Evolutionary conservation across 2,888 invertebrate species (phyloP).

Genomic region (Drosophila demipolita): DNA sequence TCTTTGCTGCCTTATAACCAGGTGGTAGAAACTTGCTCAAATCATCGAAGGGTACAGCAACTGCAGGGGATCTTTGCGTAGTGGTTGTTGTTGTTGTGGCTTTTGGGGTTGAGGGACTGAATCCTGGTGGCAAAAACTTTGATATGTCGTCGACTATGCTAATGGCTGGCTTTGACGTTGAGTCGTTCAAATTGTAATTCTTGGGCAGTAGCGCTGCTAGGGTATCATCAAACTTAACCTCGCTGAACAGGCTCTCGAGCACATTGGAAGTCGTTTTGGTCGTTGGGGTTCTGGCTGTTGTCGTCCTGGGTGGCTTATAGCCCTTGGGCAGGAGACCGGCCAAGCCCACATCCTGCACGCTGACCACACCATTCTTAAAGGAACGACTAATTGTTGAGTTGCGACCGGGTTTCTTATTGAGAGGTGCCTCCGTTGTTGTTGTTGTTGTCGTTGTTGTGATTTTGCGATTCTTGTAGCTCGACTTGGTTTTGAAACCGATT

Average conservation of each 20-base stretch:
- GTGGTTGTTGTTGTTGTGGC: conserved; percentile 61
- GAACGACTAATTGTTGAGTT: conserved; percentile 85
- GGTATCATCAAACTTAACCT: conserved; percentile 83
- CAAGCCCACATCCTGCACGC: conserved; percentile 86
- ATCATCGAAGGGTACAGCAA: conserved; percentile 86
- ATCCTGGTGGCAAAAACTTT: conserved; percentile 88
- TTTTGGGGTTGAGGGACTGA: conserved; percentile 55
- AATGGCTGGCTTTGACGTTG: conserved; percentile 82
- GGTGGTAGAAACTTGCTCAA: conserved; percentile 88
- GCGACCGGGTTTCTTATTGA: conserved; percentile 73
- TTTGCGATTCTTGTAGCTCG: conserved; percentile 73
- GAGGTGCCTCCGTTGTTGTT: conserved; percentile 56
- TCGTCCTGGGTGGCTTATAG: conserved; percentile 86
- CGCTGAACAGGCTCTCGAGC: conserved; percentile 79
- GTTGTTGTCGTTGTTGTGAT: conserved; percentile 85
- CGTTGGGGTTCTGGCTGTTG: conserved; percentile 38
- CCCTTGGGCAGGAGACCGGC: conserved; percentile 87
- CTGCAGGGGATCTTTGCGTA: conserved; percentile 57
- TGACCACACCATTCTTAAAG: conserved; percentile 87
- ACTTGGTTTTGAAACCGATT: conserved; percentile 86
- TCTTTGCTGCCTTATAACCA: conserved; percentile 86
- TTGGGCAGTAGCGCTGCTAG: conserved; percentile 86
- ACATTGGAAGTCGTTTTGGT: conserved; percentile 32
- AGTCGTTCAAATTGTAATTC: conserved; percentile 85
- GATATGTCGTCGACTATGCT: conserved; percentile 87